Conservation (phyloP, 2,797 vertebrate species). For the Eulemur coronatus region DNA sequence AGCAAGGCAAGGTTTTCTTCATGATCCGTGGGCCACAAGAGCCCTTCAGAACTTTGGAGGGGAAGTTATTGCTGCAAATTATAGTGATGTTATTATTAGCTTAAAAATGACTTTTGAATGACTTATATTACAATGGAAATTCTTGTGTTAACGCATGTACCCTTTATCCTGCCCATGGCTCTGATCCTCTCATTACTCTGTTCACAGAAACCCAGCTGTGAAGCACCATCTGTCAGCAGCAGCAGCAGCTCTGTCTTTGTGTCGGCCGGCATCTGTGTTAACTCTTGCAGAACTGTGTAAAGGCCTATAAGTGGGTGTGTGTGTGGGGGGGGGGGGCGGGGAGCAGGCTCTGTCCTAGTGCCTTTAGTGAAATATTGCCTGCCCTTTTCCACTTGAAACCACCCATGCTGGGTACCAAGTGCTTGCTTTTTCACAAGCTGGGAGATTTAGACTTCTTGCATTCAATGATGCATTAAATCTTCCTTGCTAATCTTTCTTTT, state of each 20-base stretch:
- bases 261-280: conserved; percentile 53
- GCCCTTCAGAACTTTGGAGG: neutral
- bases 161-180: neutral
- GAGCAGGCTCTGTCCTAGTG: neutral
- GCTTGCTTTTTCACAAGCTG: neutral
- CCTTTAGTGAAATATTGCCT: neutral
- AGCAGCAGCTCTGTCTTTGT: conserved; percentile 38
- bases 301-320: neutral
- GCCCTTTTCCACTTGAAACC: neutral
- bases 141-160: neutral
- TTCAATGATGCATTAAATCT: neutral
- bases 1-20: neutral
- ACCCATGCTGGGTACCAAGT: neutral
- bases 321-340: neutral
- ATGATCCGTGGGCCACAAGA: neutral
- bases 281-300: neutral
- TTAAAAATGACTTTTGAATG: neutral
- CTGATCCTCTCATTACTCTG: conserved; percentile 17
- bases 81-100: neutral
- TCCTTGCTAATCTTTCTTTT: neutral
- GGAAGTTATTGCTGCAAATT: neutral
- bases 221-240: conserved; percentile 60
- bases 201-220: conserved; percentile 48
- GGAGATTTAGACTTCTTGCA: neutral
- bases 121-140: neutral